Evolutionary conservation across 2,113 vertebrate species (phyloP).

Genomic region (Phodopus roborovskii): DNA sequence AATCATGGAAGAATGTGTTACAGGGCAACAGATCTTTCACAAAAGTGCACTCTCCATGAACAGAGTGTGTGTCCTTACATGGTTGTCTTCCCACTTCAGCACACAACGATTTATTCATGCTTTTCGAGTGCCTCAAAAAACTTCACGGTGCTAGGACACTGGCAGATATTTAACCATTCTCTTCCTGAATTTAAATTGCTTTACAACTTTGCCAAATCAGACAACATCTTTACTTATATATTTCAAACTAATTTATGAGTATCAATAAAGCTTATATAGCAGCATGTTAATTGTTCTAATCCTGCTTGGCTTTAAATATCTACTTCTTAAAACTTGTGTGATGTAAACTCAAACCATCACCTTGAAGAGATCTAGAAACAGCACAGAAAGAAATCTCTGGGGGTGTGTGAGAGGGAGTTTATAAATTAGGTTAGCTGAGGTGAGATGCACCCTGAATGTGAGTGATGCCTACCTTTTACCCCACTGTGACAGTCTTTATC

Average conservation of each 20-base stretch:
- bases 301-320: neutral
- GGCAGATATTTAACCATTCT: neutral
- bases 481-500: neutral
- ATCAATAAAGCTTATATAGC: neutral
- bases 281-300: neutral
- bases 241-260: neutral
- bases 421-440: neutral
- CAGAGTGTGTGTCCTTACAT: neutral
- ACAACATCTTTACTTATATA: neutral
- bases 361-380: neutral
- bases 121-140: neutral
- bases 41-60: constrained; percentile 22
- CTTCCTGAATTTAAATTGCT: constrained; percentile 19
- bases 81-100: neutral
- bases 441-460: neutral
- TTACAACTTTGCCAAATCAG: neutral
- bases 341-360: neutral
- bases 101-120: neutral
- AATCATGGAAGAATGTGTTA: neutral
- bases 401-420: neutral
- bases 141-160: neutral
- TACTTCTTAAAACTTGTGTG: neutral
- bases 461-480: neutral
- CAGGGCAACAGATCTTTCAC: neutral
- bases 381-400: neutral